Conservation (phyloP, 2,888 invertebrate species). For the Omphaloscelis lunosa region DNA sequence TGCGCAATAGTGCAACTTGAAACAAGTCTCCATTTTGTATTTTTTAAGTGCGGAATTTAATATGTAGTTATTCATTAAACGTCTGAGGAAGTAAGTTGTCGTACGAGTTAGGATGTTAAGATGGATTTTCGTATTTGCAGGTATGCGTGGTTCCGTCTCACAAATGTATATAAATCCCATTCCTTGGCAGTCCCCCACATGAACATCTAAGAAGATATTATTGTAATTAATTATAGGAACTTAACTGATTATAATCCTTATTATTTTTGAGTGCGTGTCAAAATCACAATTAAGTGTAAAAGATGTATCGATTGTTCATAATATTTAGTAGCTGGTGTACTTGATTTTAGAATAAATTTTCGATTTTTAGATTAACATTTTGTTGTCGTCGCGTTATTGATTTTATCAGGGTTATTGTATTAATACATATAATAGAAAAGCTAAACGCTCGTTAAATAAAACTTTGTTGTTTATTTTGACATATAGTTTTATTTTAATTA, state of each 20-base stretch:
- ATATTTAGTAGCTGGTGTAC: slow-evolving; percentile 68
- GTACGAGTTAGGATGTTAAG: neutral
- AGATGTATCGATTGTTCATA: slow-evolving; percentile 50
- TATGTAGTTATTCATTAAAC: neutral
- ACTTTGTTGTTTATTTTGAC: slow-evolving; percentile 67
- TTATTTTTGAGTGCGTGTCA: slow-evolving; percentile 48
- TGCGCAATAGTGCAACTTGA: neutral
- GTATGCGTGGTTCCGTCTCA: slow-evolving; percentile 92
- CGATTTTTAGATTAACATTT: slow-evolving; percentile 77
- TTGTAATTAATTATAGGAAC: slow-evolving; percentile 61
- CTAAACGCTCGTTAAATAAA: slow-evolving; percentile 75
- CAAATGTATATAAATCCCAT: slow-evolving; percentile 92
- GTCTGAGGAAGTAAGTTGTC: neutral
- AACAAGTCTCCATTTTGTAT: neutral
- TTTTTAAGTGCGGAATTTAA: neutral
- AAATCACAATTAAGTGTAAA: slow-evolving; percentile 59
- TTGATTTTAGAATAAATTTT: slow-evolving; percentile 81
- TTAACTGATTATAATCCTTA: slow-evolving; percentile 42
- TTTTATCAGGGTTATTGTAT: slow-evolving; percentile 66
- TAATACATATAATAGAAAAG: slow-evolving; percentile 53
- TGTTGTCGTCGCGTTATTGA: slow-evolving; percentile 69
- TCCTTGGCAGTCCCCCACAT: slow-evolving; percentile 91
- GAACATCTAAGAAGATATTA: slow-evolving; percentile 56
- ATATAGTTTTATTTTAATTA: slow-evolving; percentile 68
- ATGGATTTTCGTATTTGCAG: slow-evolving; percentile 75